Base-by-base conservation (phyloP, 2,113 vertebrate genomes). In the Trochalopteron elliotii region DNA sequence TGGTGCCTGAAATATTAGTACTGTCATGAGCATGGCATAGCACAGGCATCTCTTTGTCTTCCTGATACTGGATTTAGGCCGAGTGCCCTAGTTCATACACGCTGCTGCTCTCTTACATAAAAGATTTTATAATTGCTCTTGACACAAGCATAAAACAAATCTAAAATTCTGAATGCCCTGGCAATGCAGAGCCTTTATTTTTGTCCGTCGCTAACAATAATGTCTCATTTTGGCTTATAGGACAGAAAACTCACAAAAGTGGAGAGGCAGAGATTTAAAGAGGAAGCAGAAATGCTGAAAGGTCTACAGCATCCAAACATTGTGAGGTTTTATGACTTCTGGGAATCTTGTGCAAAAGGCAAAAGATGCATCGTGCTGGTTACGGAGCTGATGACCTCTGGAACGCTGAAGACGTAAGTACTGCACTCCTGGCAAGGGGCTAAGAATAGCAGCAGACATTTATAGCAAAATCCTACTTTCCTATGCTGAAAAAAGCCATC, bases 221-320 rank as follows among this genome's bases (percentile, higher is more conserved):
- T 64, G 35, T 92, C 42, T 93, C 80, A 5, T 60, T 81, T 94
- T 71, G 55, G 42, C 35, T 79, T 65, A 3, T 40, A 99, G 99
- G 99, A 99, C 94, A 98, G 99, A 80, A 99, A 99, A 95, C 98
- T 99, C 87, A 99, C 99, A 59, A 99, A 99, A 97, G 98, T 97
- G 19, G 99, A 99, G 97, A 97, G 99, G 57, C 99, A 99, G 96
- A 97, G 99, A 45, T 99, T 99, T 97, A 99, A 99, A 94, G 99
- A 99, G 93, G 99, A 99, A 97, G 99, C 99, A 0, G 99, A 99
- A 92, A 99, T 99, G 99, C 92, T 99, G 60, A 99, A 99, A 97
- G 99, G 99, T 68, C 98, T 99, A 30, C 99, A 99, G 96, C 99
- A 99, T 89, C 99, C 99, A 74, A 99, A 99, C 95, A 99, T 99